These are phyloP conservation scores for Chelonoidis abingdonii DNA, from an alignment of 2,113 vertebrate genomes.

Conservation along the genomic window DNA sequence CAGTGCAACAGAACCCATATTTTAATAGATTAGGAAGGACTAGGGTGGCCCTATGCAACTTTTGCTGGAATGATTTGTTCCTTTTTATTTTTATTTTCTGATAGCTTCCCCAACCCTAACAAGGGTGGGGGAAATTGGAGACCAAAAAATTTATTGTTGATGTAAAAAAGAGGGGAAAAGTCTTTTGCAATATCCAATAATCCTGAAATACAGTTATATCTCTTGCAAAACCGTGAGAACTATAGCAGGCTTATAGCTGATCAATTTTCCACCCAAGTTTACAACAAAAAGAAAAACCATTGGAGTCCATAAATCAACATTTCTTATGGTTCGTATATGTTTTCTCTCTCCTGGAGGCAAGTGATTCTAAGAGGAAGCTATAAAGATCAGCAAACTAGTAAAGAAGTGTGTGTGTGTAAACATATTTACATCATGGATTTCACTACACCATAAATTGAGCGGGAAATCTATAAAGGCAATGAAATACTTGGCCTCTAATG, in stretches of 20 bases:
- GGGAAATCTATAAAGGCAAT: not conserved
- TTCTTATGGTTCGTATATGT: slow-evolving; percentile 39
- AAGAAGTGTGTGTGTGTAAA: not conserved
- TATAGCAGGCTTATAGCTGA: slow-evolving; percentile 71
- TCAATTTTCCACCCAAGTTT: slow-evolving; percentile 75
- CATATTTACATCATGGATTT: not conserved
- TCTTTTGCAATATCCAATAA: slow-evolving; percentile 64
- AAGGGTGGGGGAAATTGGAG: slow-evolving; percentile 40
- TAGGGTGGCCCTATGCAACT: slow-evolving; percentile 77
- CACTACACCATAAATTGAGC: not conserved
- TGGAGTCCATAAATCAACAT: slow-evolving; percentile 73
- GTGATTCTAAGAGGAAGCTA: slow-evolving; percentile 55
- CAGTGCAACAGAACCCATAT: slow-evolving; percentile 69
- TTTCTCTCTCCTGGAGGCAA: slow-evolving; percentile 44
- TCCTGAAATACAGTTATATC: slow-evolving; percentile 71
- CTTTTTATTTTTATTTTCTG: slow-evolving; percentile 76
- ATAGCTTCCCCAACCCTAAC: slow-evolving; percentile 77
- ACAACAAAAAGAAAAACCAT: slow-evolving; percentile 68
- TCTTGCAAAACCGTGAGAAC: slow-evolving; percentile 65
- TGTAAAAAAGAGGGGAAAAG: not conserved
- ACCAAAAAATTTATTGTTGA: slow-evolving; percentile 60
- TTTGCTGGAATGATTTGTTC: slow-evolving; percentile 79
- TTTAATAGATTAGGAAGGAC: slow-evolving; percentile 79
- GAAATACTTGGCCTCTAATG: not conserved
- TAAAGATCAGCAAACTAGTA: slow-evolving; percentile 21